These are phyloP conservation scores for Megaceryle maxima DNA, from an alignment of 2,113 vertebrate genomes.

Conservation along the genomic window DNA sequence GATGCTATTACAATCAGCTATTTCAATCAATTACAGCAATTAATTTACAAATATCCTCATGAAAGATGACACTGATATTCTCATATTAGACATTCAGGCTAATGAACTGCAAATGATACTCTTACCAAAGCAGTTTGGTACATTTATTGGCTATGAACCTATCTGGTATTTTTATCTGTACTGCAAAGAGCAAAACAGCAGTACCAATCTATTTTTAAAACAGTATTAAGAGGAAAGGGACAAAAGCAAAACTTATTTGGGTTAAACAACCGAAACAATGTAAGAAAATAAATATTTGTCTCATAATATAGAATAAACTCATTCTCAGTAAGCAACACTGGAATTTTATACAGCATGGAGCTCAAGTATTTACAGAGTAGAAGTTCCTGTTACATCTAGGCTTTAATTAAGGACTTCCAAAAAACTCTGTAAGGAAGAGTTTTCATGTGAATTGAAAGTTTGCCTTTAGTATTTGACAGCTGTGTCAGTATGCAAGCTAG, in stretches of 20 bases:
- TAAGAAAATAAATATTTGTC: neutral
- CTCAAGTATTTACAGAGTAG: neutral
- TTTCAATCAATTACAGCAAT: neutral
- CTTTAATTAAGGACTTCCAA: neutral
- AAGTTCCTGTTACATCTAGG: neutral
- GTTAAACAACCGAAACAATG: neutral
- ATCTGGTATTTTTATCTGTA: neutral
- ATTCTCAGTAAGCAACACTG: neutral
- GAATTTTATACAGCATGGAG: neutral
- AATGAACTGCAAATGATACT: neutral
- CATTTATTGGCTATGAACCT: neutral
- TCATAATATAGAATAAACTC: neutral
- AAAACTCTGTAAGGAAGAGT: neutral
- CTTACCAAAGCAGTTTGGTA: neutral
- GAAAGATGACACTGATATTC: neutral
- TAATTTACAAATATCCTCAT: neutral
- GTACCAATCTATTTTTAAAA: neutral
- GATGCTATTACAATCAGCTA: neutral
- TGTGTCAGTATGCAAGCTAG: neutral
- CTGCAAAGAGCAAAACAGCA: neutral
- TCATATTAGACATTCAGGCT: neutral
- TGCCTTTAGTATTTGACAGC: neutral
- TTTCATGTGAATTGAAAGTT: neutral
- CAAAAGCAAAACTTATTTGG: neutral
- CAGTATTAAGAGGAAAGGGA: rapidly evolving